Evolutionary conservation across 2,113 vertebrate species (phyloP).

Genomic region (Centropus unirufus): DNA sequence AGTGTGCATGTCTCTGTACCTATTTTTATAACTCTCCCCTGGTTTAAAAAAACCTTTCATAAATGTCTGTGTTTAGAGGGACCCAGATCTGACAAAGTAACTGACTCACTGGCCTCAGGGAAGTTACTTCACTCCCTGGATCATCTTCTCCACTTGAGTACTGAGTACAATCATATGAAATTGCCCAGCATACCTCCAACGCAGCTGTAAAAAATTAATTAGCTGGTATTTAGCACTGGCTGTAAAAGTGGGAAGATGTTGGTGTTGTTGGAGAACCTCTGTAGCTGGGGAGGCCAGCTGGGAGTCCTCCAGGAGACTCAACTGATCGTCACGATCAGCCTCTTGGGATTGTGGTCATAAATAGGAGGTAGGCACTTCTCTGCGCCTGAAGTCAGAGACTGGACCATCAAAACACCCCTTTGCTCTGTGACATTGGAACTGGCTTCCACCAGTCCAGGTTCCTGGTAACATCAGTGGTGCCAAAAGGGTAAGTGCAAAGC

Average conservation of each 20-base stretch:
- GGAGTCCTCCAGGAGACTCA: neutral
- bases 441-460: neutral
- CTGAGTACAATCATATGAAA: neutral
- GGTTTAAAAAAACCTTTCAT: neutral
- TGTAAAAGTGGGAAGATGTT: neutral
- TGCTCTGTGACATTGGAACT: neutral
- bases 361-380: neutral
- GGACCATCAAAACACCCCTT: neutral
- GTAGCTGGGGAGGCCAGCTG: neutral
- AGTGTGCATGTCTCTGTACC: neutral
- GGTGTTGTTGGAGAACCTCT: neutral
- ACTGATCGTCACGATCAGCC: neutral
- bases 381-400: neutral
- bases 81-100: neutral
- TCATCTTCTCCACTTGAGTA: neutral
- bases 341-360: neutral
- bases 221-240: neutral
- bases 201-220: conserved; percentile 29
- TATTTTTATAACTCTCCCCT: neutral
- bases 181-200: neutral
- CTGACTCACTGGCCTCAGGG: conserved; percentile 43
- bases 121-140: conserved; percentile 48
- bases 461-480: neutral
- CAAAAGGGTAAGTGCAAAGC: neutral
- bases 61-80: neutral